Base-by-base conservation (phyloP, 2,888 invertebrate genomes). In the Chymomyza caudatula region DNA sequence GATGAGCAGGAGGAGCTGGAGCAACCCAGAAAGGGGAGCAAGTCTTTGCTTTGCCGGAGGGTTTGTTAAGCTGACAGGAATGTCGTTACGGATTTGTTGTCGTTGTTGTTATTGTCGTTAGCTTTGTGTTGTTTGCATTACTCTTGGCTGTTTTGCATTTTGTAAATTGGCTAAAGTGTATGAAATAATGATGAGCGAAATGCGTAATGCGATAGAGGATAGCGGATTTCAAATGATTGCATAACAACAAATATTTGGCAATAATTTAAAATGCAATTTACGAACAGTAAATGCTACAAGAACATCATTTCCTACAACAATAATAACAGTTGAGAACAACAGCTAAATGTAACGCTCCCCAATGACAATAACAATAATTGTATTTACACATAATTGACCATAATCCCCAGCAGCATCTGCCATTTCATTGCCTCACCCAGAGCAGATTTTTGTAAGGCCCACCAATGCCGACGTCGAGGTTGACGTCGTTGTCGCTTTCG, bases 321-420 rank as follows among this genome's bases (percentile, higher is more conserved):
- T 43, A 55, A 15, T n/a, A 67, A 52, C 25, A 23, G 11, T 25
- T 25, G 23, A 29, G 20, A 51, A 25, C 51, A 58, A 52, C 55
- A 51, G 51, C 58, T 43, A 29, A 22, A 23, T 29, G 22, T 47
- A 15, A 17, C 58, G 47, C 25, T n/a, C 42, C 15, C 8, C 53
- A 57, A 60, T 69, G 62, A 78, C 76, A 83, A 77, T 72, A 77
- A 76, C 77, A 75, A 74, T 78, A 77, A 81, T 77, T 73, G 74
- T 72, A 77, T 87, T 88, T 81, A 75, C 86, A 88, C 85, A 81
- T 87, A 87, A 87, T 88, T 87, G 88, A 79, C 87, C 77, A 79
- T 87, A 88, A 87, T 86, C 78, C 77, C 75, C 71, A 76, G 72
- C 71, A 76, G 66, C 67, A 66, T 61, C 56, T 29, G 54, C 25